phyloP scores from a whole-genome alignment of 92 coral and sea anemone species.

The Anthopleura xanthogrammica region DNA sequence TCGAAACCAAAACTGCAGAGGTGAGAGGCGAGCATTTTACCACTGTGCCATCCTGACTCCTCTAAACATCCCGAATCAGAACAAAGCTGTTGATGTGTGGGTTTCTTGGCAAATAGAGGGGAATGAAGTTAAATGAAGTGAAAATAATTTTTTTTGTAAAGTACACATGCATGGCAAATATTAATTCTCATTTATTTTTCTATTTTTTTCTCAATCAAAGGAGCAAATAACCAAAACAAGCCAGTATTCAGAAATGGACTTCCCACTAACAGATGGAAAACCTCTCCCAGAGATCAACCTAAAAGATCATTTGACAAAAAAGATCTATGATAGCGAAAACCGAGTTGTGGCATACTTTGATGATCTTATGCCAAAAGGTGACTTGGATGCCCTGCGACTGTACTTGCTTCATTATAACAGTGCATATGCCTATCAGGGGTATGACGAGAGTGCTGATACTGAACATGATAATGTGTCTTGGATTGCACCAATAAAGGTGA shows the following conservation, averaged over 20 bases:
- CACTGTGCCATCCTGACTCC: no score
- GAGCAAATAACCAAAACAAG: slow-evolving; percentile 37
- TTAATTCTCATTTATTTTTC: not conserved
- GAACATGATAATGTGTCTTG: slow-evolving; percentile 95
- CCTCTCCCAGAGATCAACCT: slow-evolving; percentile 47
- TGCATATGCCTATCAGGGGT: slow-evolving; percentile 58
- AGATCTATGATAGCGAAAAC: slow-evolving; percentile 72
- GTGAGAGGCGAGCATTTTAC: no score
- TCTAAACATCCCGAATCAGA: no score
- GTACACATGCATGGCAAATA: no score
- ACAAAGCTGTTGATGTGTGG: no score
- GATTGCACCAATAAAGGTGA: slow-evolving; percentile 80
- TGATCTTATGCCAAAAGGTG: slow-evolving; percentile 60
- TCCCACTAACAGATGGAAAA: slow-evolving; percentile 63
- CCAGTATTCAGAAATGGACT: slow-evolving; percentile 39
- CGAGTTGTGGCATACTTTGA: slow-evolving; percentile 87
- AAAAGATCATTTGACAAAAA: slow-evolving; percentile 55
- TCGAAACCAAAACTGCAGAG: no score
- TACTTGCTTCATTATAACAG: slow-evolving; percentile 75
- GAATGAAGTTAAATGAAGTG: not conserved
- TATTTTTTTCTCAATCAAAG: slow-evolving; percentile 18
- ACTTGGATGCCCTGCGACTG: slow-evolving; percentile 70
- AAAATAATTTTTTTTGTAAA: not conserved
- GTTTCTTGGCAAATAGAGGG: no score
- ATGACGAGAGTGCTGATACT: slow-evolving; percentile 60